A percentile compares a stretch with the other conserved stretches of the same genome.
phyloP scores from a whole-genome alignment of 2,888 invertebrate species.

The Arctia plantaginis region DNA sequence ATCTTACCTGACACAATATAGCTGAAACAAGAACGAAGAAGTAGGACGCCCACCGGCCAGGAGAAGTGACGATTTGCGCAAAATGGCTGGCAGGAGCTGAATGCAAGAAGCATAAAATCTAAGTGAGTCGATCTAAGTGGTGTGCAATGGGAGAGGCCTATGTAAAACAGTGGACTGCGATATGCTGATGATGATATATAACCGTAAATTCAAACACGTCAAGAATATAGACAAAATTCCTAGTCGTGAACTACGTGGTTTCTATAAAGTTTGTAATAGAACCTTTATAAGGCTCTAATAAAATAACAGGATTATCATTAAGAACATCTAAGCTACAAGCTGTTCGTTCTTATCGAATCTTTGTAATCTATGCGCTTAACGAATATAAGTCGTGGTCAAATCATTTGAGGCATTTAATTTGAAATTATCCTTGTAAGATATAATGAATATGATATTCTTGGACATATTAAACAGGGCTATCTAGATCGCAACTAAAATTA shows the following conservation, averaged over 20 bases:
- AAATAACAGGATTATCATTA: conserved; percentile 18
- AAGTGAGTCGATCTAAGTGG: too few relatives aligned
- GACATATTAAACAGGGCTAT: neutral
- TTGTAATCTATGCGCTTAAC: neutral
- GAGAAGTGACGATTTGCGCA: too few relatives aligned
- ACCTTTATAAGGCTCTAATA: conserved; percentile 2
- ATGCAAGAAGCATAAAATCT: too few relatives aligned
- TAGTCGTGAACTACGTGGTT: neutral
- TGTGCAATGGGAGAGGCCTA: too few relatives aligned
- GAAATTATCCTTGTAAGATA: neutral
- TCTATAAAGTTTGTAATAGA: conserved; percentile 4
- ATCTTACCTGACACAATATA: too few relatives aligned
- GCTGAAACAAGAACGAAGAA: neutral
- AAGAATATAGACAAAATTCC: neutral
- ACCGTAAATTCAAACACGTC: neutral
- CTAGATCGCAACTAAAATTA: neutral
- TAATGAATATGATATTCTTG: neutral
- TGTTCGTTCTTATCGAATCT: conserved; percentile 7
- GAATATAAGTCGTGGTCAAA: neutral
- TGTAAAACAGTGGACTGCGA: too few relatives aligned
- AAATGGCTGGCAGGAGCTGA: too few relatives aligned
- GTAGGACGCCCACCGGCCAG: too few relatives aligned
- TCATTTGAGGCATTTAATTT: neutral
- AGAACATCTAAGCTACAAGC: conserved; percentile 13
- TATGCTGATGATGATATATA: too few relatives aligned